Evolutionary conservation across 2,113 vertebrate species (phyloP).

Genomic region (Grus americana): DNA sequence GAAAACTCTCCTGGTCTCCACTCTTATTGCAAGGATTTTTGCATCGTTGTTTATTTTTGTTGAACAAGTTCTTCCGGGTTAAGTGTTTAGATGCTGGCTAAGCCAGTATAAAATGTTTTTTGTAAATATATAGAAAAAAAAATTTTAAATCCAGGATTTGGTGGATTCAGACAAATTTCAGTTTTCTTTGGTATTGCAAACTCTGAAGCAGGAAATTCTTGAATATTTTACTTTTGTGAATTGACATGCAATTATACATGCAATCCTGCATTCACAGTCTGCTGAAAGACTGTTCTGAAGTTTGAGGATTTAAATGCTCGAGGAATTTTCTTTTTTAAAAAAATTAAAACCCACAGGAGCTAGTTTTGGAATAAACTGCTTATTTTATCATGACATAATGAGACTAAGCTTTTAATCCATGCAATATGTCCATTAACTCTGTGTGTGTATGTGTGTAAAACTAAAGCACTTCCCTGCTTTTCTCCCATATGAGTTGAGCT

Average conservation of each 20-base stretch:
- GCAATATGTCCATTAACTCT: conserved; percentile 31
- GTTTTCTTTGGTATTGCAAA: not conserved
- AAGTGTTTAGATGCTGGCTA: not conserved
- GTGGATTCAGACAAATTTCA: not conserved
- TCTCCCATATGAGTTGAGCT: not conserved
- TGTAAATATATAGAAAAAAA: not conserved
- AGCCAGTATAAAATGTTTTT: not conserved
- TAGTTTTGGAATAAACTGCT: conserved; percentile 23
- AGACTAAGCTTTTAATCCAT: conserved; percentile 57
- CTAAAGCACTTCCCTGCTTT: conserved; percentile 46
- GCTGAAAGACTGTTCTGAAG: not conserved
- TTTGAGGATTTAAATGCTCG: not conserved
- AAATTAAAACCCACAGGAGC: not conserved
- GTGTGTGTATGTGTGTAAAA: conserved; percentile 17
- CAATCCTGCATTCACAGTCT: not conserved
- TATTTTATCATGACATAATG: conserved; percentile 25
- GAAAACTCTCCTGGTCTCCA: conserved; percentile 9
- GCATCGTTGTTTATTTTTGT: not conserved
- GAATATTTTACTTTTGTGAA: not conserved
- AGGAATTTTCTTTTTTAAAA: not conserved
- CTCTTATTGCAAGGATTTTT: conserved; percentile 15
- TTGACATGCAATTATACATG: not conserved
- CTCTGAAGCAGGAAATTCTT: not conserved
- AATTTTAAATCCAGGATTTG: not conserved
- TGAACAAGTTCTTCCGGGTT: not conserved